Base-by-base conservation (phyloP, 2,113 vertebrate genomes). In the Paradisaea rubra region DNA sequence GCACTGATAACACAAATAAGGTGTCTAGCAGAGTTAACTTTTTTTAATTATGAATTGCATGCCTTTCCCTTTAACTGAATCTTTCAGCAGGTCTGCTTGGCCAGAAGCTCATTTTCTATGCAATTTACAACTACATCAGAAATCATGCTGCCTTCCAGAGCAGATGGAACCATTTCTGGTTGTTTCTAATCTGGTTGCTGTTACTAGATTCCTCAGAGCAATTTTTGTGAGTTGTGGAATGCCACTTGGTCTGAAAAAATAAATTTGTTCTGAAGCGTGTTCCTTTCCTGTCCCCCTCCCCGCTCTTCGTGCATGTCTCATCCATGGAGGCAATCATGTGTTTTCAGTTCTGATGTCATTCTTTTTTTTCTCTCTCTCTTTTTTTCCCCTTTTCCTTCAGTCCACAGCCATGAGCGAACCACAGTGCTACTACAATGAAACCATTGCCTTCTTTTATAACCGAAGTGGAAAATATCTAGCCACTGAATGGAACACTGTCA, bases 371-470 rank as follows among this genome's bases (percentile, higher is more conserved):
- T n/a, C 13, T 27, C 28, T 30, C 30, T 57, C 13, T 47, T 35
- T 60, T 83, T 18, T 19, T 6, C 2, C 27, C 10, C 22, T 53
- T n/a, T 85, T 80, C 37, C 82, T 95, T 95, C 97, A 98, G 98
- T 97, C 97, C 72, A 96, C 97, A 97, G 97, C 96, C 95, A 98
- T 98, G 99, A 99, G 98, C 1, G 98, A 99, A 83, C 98, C 97
- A 27, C 98, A 99, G 97, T 99, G 99, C 96, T 99, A 98, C 98
- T 99, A 99, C 98, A 99, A 99, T n/a, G 99, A 99, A 96, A 99
- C 98, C 95, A 99, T 99, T 33, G 98, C 99, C 97, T 99, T 99
- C 98, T 99, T 99, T 98, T 99, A 99, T 97, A 99, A 99, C 97
- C 98, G 98, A 95, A 99, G 99, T 93, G 98, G 98, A 82, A 99